Percentiles rank a stretch among this genome's conserved stretches.
Evolutionary conservation across 1,140 invertebrate species (phyloP).

Genomic region (Laupala kohalensis): DNA sequence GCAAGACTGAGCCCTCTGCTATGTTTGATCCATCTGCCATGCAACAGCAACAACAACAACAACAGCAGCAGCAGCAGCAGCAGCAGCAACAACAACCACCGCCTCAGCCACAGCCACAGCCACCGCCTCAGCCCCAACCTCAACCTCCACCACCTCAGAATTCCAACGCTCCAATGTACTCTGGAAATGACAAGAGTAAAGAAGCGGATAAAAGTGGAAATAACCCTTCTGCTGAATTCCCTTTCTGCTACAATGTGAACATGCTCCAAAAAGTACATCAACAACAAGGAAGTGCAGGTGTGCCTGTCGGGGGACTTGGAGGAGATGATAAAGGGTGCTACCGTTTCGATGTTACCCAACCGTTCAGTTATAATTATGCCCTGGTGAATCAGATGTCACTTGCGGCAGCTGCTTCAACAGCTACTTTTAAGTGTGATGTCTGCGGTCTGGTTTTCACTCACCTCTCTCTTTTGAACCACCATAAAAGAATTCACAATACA

Average conservation of each 20-base stretch:
- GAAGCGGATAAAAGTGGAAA: slow-evolving; percentile 19
- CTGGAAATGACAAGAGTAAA: slow-evolving; percentile 7
- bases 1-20: slow-evolving; percentile 21
- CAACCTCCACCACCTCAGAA: background rate
- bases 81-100: slow-evolving; percentile 33
- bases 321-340: slow-evolving; percentile 48
- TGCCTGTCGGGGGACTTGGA: slow-evolving; percentile 24
- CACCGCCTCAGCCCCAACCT: no score
- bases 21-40: slow-evolving; percentile 35
- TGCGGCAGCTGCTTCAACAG: slow-evolving; percentile 51
- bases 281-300: slow-evolving; percentile 29
- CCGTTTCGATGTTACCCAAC: slow-evolving; percentile 48
- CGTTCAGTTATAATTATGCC: slow-evolving; percentile 52
- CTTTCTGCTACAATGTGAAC: slow-evolving; percentile 40
- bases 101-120: slow-evolving; percentile 30
- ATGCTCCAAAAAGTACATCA: slow-evolving; percentile 34
- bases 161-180: slow-evolving; percentile 10
- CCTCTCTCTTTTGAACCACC: slow-evolving; percentile 59
- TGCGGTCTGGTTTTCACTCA: slow-evolving; percentile 71
- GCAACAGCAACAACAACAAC: slow-evolving; percentile 29
- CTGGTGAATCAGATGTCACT: slow-evolving; percentile 41
- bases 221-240: slow-evolving; percentile 32
- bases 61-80: slow-evolving; percentile 33
- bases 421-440: slow-evolving; percentile 74
- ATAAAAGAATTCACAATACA: slow-evolving; percentile 62